Conservation (phyloP, 2,113 vertebrate species). For the Eidolon helvum region DNA sequence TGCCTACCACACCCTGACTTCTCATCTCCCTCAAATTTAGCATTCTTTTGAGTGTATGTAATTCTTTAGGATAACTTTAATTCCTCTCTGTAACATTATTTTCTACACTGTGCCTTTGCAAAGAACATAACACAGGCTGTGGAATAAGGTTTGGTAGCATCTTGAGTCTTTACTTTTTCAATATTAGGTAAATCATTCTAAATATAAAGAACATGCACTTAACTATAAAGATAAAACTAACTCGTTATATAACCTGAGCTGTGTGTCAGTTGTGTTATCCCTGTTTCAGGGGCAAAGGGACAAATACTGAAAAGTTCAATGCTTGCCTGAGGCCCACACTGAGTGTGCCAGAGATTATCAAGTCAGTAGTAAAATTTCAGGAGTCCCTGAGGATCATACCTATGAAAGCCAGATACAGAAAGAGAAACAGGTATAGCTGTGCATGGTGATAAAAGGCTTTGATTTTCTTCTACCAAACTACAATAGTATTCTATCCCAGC, state of each 20-base stretch:
- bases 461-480: background rate
- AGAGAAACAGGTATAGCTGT: conserved; percentile 14
- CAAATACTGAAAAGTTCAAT: background rate
- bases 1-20: background rate
- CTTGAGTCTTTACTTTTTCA: background rate
- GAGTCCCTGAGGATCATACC: conserved; percentile 8
- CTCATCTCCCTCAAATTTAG: background rate
- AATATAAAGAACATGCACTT: background rate
- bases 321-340: background rate
- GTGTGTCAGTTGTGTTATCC: background rate
- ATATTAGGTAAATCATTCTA: background rate
- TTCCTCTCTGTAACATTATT: background rate
- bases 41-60: background rate
- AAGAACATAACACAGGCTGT: background rate
- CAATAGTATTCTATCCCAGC: background rate
- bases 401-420: conserved; percentile 51
- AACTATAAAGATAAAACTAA: background rate
- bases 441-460: background rate
- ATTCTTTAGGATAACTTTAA: background rate
- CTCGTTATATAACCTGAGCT: background rate
- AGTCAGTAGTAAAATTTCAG: background rate
- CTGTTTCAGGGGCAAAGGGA: background rate
- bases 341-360: conserved; percentile 7
- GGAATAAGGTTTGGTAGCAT: background rate
- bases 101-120: background rate